Base-by-base conservation (phyloP, 1,140 invertebrate genomes). In the Manduca sexta region DNA sequence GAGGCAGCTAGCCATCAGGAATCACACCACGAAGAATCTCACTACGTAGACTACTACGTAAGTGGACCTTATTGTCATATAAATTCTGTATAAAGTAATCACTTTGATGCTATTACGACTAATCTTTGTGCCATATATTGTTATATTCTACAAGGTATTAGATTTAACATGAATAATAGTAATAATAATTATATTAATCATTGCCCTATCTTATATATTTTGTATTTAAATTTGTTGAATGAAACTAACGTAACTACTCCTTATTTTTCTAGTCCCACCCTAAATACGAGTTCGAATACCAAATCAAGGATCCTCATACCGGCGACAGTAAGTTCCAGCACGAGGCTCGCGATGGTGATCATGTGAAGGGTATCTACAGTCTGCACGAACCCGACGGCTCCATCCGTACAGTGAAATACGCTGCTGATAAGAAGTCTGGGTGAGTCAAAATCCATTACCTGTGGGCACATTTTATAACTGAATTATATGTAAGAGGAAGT, bases 291-390 rank as follows among this genome's bases (percentile, higher is more conserved):
- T 69, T 51, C 41, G 64, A 53, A 31, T 69, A 74, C 51, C 60
- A 68, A 60, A 52, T 61, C 59, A 74, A 84, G 15, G 86, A 88
- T 54, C 69, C 69, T 38, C 82, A 87, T 49, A 87, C 84, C 7
- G 65, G 89, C 4, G 88, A 90, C 60, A 86, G 78, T 67, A 89
- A 90, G 77, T 86, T 71, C 46, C 88, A 89, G 67, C 83, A 88
- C 51, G 88, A 90, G 66, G 77, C 77, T 37, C 84, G 89, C 7
- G 86, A 89, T 50, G 88, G 88, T 10, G 88, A 89, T 61, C 70
- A 83, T 3, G 88, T 89, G 41, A 82, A 86, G 60, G 89, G 88
- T n/a, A 77, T 77, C 31, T 89, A 89, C 62, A 80, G 79, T 6
- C 73, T 88, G 18, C 80, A 88, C 16, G 85, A 89, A 51, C 72